Conservation (phyloP, 30 jellyfish, hydroid and myxozoan genomes). For the Morbakka virulenta region DNA sequence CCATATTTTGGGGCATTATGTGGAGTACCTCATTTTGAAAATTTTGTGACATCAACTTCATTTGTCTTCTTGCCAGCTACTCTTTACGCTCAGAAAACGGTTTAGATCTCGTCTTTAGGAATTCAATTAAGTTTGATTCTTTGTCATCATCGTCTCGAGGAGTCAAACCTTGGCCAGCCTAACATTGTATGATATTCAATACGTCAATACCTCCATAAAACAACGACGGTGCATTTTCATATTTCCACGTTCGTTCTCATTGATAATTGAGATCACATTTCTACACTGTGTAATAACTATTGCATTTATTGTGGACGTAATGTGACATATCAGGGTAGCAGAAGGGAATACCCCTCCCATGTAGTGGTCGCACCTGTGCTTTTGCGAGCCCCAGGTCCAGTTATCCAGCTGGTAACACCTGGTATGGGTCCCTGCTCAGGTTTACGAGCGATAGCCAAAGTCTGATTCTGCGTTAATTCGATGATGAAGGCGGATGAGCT, state of each 20-base stretch:
- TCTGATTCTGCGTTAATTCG: too few relatives aligned
- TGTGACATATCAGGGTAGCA: too few relatives aligned
- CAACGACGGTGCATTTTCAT: conserved; percentile 31
- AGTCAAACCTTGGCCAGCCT: conserved; percentile 47
- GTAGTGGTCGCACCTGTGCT: too few relatives aligned
- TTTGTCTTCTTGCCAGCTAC: conserved; percentile 19
- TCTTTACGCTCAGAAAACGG: not conserved
- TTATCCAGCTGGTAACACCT: too few relatives aligned
- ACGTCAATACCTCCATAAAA: conserved; percentile 9
- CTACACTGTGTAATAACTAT: too few relatives aligned
- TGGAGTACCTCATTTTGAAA: conserved; percentile 12
- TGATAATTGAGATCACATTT: conserved; percentile 16
- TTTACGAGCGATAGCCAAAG: too few relatives aligned
- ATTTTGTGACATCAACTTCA: conserved; percentile 5
- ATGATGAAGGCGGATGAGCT: too few relatives aligned
- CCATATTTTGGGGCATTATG: conserved; percentile 19
- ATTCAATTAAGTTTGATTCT: conserved; percentile 20
- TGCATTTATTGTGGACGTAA: too few relatives aligned
- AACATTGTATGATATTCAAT: not conserved
- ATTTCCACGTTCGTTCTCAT: conserved; percentile 2
- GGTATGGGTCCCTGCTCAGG: too few relatives aligned
- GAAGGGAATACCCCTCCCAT: too few relatives aligned
- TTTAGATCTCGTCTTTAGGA: conserved; percentile 1
- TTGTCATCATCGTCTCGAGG: conserved; percentile 34
- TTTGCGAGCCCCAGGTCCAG: too few relatives aligned